Conservation (phyloP, 2,888 invertebrate species). For the Zaprionus bogoriensis region DNA sequence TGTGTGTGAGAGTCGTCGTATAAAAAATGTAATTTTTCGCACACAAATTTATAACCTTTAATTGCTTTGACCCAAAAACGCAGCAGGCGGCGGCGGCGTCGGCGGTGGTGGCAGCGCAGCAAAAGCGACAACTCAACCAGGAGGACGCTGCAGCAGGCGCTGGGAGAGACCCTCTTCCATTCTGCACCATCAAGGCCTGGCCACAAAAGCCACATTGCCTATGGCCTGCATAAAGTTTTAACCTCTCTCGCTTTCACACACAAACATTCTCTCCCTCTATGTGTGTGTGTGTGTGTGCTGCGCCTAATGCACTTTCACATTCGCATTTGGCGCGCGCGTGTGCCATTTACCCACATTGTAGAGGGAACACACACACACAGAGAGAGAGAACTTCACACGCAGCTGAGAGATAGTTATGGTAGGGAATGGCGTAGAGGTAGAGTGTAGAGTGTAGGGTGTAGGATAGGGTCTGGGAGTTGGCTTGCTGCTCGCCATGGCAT, state of each 20-base stretch:
- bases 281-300: slow-evolving; percentile 5
- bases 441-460: not conserved
- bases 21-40: slow-evolving; percentile 68
- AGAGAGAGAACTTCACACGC: not conserved
- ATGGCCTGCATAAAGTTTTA: slow-evolving; percentile 59
- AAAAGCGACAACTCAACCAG: slow-evolving; percentile 25
- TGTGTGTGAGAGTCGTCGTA: slow-evolving; percentile 10
- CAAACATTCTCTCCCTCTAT: not conserved
- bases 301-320: slow-evolving; percentile 75
- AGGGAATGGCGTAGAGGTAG: not conserved
- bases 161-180: not conserved
- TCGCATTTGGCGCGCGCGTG: slow-evolving; percentile 43
- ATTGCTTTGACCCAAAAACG: slow-evolving; percentile 78
- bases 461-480: too few species aligned
- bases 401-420: slow-evolving; percentile 17
- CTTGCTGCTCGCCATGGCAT: slow-evolving; percentile 23
- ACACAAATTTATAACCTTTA: slow-evolving; percentile 78
- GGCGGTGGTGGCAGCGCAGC: not conserved
- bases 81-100: slow-evolving; percentile 55
- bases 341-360: slow-evolving; percentile 69
- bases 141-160: slow-evolving; percentile 2
- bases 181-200: slow-evolving; percentile 16
- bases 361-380: not conserved
- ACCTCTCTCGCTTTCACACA: not conserved
- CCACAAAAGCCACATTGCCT: slow-evolving; percentile 74